These are phyloP conservation scores for Chionoecetes opilio DNA, from an alignment of 1,140 invertebrate genomes.

Conservation along the genomic window DNA sequence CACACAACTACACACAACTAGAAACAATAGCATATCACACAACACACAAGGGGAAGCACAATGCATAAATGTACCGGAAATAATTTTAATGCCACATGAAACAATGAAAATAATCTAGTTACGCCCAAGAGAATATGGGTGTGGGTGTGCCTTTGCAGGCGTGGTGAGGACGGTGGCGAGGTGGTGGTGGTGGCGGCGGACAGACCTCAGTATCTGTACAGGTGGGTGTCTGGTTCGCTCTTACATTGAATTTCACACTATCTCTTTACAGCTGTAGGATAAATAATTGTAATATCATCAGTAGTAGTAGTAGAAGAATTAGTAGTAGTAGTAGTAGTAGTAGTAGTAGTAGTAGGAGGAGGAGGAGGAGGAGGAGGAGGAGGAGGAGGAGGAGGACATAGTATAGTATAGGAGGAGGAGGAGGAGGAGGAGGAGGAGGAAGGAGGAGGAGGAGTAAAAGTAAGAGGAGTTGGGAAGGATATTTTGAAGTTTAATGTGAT, in stretches of 20 bases:
- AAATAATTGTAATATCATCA: background rate
- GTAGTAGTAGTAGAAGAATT: background rate
- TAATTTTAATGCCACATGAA: background rate
- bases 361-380: too few species aligned
- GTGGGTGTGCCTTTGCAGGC: background rate
- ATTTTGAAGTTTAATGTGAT: too few species aligned
- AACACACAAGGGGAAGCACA: background rate
- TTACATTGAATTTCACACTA: too few species aligned
- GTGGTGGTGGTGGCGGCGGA: slow-evolving; percentile 47
- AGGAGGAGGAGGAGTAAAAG: too few species aligned
- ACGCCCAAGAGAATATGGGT: background rate
- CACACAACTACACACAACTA: slow-evolving; percentile 4
- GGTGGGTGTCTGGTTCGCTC: background rate
- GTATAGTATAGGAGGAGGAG: too few species aligned
- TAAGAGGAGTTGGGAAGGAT: too few species aligned
- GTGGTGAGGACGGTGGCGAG: slow-evolving; percentile 37
- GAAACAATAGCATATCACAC: background rate
- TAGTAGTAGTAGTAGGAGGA: too few species aligned
- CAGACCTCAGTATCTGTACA: slow-evolving; percentile 67
- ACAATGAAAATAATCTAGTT: background rate
- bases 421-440: background rate
- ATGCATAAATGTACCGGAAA: background rate
- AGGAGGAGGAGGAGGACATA: too few species aligned
- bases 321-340: too few species aligned
- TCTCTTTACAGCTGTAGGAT: too few species aligned